Conservation (phyloP, 2,888 invertebrate genomes). For the Pandemis cinnamomeana region DNA sequence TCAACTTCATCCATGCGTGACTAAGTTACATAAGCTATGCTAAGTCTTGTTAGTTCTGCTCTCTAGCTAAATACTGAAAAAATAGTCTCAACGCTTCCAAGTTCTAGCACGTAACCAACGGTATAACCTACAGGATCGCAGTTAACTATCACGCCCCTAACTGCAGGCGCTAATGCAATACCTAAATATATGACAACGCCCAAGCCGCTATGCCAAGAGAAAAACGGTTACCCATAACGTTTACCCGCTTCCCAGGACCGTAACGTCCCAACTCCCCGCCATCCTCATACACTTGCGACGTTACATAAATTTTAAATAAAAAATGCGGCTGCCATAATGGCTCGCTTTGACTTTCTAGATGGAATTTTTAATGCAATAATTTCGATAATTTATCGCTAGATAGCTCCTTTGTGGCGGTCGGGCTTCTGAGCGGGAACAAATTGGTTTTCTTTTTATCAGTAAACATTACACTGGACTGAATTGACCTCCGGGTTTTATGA, state of each 20-base stretch:
- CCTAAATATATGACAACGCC: conserved; percentile 59
- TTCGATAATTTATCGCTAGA: conserved; percentile 86
- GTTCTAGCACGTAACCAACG: not conserved
- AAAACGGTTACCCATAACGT: conserved; percentile 74
- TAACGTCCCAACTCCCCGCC: conserved; percentile 58
- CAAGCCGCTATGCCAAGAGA: conserved; percentile 53
- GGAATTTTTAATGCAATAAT: conserved; percentile 91
- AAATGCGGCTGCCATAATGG: conserved; percentile 73
- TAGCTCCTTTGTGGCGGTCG: conserved; percentile 77
- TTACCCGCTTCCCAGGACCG: conserved; percentile 57
- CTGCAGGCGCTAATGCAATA: conserved; percentile 42
- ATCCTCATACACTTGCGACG: conserved; percentile 56
- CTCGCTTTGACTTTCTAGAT: conserved; percentile 88
- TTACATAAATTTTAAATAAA: conserved; percentile 47
- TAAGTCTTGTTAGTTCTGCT: no score
- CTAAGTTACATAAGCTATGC: no score
- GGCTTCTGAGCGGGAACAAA: conserved; percentile 62
- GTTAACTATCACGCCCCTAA: conserved; percentile 34
- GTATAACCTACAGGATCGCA: conserved; percentile 36
- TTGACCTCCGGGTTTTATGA: conserved; percentile 65
- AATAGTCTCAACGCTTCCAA: not conserved
- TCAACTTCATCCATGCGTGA: no score
- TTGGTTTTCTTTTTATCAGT: conserved; percentile 80
- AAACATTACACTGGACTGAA: conserved; percentile 71
- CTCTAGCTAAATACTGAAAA: not conserved